Evolutionary conservation across 2,113 vertebrate genomes (phyloP).

Genomic region (Melanerpes aurifrons): DNA sequence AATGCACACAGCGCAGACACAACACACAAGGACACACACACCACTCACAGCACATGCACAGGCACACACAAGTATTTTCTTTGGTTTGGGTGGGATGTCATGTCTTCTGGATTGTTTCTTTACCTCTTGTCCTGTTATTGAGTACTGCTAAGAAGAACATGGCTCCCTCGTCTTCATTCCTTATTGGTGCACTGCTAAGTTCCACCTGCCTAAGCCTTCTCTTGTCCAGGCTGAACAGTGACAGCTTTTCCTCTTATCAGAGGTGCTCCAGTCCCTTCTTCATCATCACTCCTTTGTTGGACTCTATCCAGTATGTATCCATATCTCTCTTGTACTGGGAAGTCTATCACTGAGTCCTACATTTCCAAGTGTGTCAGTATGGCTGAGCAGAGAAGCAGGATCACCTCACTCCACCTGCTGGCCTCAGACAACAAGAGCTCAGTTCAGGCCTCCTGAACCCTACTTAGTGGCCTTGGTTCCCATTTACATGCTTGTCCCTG

Average conservation of each 20-base stretch:
- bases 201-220: not conserved
- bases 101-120: not conserved
- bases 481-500: not conserved
- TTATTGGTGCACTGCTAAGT: not conserved
- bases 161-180: not conserved
- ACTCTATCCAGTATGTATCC: not conserved
- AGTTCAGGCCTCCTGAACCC: not conserved
- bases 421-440: not conserved
- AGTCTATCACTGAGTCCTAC: not conserved
- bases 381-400: not conserved
- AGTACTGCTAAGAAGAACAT: not conserved
- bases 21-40: too few relatives aligned
- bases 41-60: not conserved
- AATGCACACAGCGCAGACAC: too few relatives aligned
- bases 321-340: not conserved
- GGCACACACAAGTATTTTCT: not conserved
- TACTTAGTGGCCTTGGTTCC: not conserved
- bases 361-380: not conserved
- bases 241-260: not conserved
- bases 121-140: not conserved
- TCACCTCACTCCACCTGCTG: not conserved
- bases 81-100: not conserved
- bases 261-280: not conserved
- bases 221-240: not conserved
- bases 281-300: not conserved